These are phyloP conservation scores for Dendrolimus pini DNA, from an alignment of 2,888 invertebrate genomes.

Conservation along the genomic window DNA sequence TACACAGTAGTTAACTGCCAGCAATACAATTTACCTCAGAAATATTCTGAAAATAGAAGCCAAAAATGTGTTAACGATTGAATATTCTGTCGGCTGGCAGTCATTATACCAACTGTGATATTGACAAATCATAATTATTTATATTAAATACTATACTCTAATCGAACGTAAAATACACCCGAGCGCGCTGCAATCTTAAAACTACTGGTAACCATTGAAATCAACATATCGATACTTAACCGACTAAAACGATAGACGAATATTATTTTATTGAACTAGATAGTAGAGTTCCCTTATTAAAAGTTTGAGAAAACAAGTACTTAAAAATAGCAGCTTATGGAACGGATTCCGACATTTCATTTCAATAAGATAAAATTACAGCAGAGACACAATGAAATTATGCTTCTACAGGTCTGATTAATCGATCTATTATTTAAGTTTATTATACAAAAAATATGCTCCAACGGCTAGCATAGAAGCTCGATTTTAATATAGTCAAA, in stretches of 20 bases:
- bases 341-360: background rate
- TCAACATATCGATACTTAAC: conserved; percentile 35
- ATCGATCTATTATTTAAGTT: too few relatives aligned
- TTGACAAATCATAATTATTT: conserved; percentile 51
- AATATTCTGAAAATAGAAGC: conserved; percentile 6
- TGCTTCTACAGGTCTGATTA: too few relatives aligned
- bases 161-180: conserved; percentile 6
- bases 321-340: background rate
- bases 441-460: too few relatives aligned
- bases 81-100: conserved; percentile 17
- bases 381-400: background rate
- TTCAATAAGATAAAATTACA: background rate
- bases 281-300: background rate
- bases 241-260: conserved; percentile 11
- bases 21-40: conserved; percentile 28
- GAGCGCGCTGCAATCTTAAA: conserved; percentile 52
- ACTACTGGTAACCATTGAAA: conserved; percentile 68
- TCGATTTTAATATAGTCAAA: too few relatives aligned
- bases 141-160: conserved; percentile 23
- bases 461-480: too few relatives aligned
- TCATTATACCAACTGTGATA: conserved; percentile 60
- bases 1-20: conserved; percentile 73
- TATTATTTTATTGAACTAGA: conserved; percentile 5
- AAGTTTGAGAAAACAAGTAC: background rate
- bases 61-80: background rate